Base-by-base conservation (phyloP, 2,888 invertebrate genomes). In the Xanthostigma xanthostigma region DNA sequence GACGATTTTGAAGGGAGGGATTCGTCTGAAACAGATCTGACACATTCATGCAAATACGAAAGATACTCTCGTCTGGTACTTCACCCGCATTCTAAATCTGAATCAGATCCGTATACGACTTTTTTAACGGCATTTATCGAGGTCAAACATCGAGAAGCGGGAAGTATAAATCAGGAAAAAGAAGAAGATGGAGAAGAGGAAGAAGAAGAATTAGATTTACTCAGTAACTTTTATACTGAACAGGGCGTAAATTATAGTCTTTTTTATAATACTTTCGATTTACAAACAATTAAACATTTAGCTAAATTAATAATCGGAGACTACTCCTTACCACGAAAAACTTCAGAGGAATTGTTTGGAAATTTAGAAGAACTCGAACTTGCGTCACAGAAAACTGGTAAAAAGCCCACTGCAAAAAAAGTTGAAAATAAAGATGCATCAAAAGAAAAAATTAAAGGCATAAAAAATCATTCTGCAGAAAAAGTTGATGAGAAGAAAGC, bases 71-170 rank as follows among this genome's bases (percentile, higher is more conserved):
- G 62, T 56, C 58, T 80, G 14, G 64, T 79, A 8, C 67, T 64
- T 4, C 67, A 78, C 60, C 74, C 77, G 4, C 66, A 71, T 52
- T 68, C 66, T 45, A 64, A 61, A 53, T 52, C 54, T 27, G 60
- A 62, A 10, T 64, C 61, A 50, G 64, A 65, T 8, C 51, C 53
- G 11, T 73, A 72, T 57, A 67, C 70, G 54, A 75, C 76, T 45
- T 75, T 73, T 57, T 71, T 79, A 52, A 76, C 76, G 1, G 70
- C 72, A 37, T 81, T 74, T 54, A 68, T 81, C 33, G 67, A 67
- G 54, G 62, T 74, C 2, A 68, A 63, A 57, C 64, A 65, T 58
- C 68, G 66, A 42, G 67, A 66, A 51, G 65, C 68, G 50, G 69
- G 13, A 6, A 1, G 9, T 13, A n/a, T 17, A 41, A 27, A 33